Conservation (phyloP, 37 sponge, comb jelly and placozoan genomes). For the Agelas oroides region DNA sequence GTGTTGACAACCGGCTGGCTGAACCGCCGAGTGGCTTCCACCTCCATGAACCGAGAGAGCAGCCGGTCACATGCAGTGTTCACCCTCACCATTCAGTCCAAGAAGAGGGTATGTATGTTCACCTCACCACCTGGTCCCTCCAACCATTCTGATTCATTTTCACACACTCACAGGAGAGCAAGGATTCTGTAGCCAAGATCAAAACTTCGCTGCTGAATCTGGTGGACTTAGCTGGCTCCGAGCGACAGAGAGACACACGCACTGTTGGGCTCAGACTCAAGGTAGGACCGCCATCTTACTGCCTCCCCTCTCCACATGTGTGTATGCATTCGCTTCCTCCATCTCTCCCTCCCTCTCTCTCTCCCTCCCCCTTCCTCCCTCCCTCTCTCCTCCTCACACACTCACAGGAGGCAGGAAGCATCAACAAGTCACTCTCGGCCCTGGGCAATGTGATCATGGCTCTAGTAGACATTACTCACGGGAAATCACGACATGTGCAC, state of each 20-base stretch:
- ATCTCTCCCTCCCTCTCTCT: too few relatives aligned
- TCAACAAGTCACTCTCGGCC: constrained; percentile 86
- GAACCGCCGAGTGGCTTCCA: constrained; percentile 85
- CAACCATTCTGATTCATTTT: neutral
- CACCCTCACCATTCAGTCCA: constrained; percentile 86
- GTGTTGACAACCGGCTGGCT: constrained; percentile 77
- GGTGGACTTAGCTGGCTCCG: constrained; percentile 89
- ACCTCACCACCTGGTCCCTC: neutral
- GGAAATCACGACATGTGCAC: constrained; percentile 84
- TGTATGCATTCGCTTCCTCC: too few relatives aligned
- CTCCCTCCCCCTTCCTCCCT: too few relatives aligned
- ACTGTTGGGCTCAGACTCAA: constrained; percentile 80
- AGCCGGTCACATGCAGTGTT: constrained; percentile 93
- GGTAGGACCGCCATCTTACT: constrained; percentile 16
- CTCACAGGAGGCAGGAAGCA: constrained; percentile 88
- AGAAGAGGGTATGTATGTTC: constrained; percentile 56
- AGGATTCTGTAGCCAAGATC: constrained; percentile 72
- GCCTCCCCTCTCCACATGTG: neutral
- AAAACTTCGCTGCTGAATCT: constrained; percentile 78
- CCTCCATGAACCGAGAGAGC: constrained; percentile 94
- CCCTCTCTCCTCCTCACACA: too few relatives aligned
- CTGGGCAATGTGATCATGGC: constrained; percentile 91
- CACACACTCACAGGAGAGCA: constrained; percentile 55
- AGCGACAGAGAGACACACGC: constrained; percentile 84
- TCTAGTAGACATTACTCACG: constrained; percentile 82